Evolutionary conservation across 23 tunicate species (phyloP).

Genomic region (Aplidium turbinatum): DNA sequence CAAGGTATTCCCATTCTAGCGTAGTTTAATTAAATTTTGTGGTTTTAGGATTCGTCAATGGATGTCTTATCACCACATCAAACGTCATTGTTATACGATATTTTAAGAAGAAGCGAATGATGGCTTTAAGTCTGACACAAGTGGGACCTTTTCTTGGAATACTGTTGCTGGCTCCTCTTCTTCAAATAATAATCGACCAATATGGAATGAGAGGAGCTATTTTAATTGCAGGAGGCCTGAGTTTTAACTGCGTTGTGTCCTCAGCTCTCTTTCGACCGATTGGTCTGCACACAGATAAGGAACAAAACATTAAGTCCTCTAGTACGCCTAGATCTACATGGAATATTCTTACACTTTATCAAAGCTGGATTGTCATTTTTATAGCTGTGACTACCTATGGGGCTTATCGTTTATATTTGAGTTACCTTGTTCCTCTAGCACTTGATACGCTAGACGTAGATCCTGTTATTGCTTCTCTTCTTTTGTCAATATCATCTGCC

Average conservation of each 20-base stretch:
- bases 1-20: too few species aligned
- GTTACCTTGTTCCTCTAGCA: slow-evolving; percentile 15
- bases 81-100: slow-evolving; percentile 2
- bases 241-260: slow-evolving; percentile 27
- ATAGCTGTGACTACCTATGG: neutral
- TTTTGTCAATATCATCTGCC: slow-evolving; percentile 14
- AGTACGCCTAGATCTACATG: too few species aligned
- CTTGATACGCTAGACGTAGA: neutral
- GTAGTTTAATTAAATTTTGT: too few species aligned
- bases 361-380: slow-evolving; percentile 20
- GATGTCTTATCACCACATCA: neutral
- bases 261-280: slow-evolving; percentile 19
- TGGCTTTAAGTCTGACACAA: slow-evolving; percentile 17
- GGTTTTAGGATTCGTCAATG: slow-evolving; percentile 2
- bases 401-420: slow-evolving; percentile 7
- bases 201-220: slow-evolving; percentile 29
- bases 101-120: slow-evolving; percentile 10
- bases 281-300: neutral
- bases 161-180: slow-evolving; percentile 7
- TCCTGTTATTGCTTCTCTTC: slow-evolving; percentile 1
- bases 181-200: slow-evolving; percentile 3
- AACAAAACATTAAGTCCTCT: too few species aligned
- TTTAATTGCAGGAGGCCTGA: slow-evolving; percentile 24
- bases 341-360: neutral
- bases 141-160: slow-evolving; percentile 21